Conservation (phyloP, 2,113 vertebrate species). For the Phycodurus eques region DNA sequence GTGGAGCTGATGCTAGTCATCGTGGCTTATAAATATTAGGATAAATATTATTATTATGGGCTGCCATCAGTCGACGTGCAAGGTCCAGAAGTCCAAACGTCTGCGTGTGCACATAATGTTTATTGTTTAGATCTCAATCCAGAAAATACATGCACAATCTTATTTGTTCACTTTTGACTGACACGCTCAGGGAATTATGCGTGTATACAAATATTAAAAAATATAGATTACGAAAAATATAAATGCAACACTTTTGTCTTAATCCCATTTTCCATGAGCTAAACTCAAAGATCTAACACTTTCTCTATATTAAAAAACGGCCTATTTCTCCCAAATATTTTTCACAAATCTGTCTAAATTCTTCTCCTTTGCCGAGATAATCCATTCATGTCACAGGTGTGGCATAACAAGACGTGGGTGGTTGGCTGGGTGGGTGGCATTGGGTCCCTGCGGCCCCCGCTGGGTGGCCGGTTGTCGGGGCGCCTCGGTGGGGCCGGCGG, state of each 20-base stretch:
- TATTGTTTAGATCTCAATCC: no score
- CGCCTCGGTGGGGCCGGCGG: no score
- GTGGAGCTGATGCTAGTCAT: slow-evolving; percentile 19
- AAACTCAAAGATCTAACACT: not conserved
- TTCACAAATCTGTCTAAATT: no score
- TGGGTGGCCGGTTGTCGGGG: no score
- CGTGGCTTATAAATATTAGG: slow-evolving; percentile 13
- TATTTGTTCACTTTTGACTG: not conserved
- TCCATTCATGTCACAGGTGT: no score
- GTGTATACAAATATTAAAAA: not conserved
- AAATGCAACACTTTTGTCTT: not conserved
- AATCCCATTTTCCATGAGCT: not conserved
- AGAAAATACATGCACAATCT: not conserved
- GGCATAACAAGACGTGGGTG: no score
- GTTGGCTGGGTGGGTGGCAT: no score
- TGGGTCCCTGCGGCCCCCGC: no score
- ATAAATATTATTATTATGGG: not conserved
- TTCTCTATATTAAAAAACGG: no score
- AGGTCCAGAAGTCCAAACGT: not conserved
- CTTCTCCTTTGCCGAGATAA: no score
- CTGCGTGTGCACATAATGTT: not conserved
- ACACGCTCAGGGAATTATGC: not conserved
- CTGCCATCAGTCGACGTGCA: not conserved
- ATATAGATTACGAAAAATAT: not conserved
- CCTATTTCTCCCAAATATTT: no score